A percentile compares a stretch with the other conserved stretches of the same genome.
Evolutionary conservation across 2,888 invertebrate species (phyloP).

Genomic region (Phyllotreta striolata): DNA sequence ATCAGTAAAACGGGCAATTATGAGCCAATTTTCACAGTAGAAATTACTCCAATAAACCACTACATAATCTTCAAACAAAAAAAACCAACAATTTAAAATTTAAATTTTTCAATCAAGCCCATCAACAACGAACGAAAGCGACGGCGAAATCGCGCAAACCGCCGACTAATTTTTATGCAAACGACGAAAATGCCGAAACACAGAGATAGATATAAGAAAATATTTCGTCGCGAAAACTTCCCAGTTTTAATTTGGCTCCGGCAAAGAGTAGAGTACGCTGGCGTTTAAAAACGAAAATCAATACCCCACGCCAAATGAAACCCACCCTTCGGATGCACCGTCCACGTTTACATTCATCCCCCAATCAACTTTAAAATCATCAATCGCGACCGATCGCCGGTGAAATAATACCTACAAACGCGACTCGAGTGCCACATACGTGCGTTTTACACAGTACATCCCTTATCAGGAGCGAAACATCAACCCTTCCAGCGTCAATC

Average conservation of each 20-base stretch:
- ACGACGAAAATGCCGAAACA: conserved; percentile 46
- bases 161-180: conserved; percentile 47
- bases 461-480: background rate
- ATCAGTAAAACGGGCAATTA: too few relatives aligned
- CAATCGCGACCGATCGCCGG: background rate
- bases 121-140: conserved; percentile 1
- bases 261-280: conserved; percentile 45
- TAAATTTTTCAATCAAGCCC: too few relatives aligned
- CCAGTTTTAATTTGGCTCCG: conserved; percentile 59
- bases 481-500: conserved; percentile 44
- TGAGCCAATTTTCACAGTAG: too few relatives aligned
- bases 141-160: conserved; percentile 8
- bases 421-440: too few relatives aligned
- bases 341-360: conserved; percentile 13
- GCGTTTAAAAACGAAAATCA: conserved; percentile 45
- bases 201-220: conserved; percentile 57
- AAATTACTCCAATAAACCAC: too few relatives aligned
- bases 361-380: too few relatives aligned
- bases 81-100: too few relatives aligned
- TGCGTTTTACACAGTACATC: background rate
- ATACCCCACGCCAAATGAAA: conserved; percentile 32
- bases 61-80: too few relatives aligned
- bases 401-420: too few relatives aligned
- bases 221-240: conserved; percentile 53
- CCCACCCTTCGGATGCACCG: background rate